Percentiles rank a stretch among this genome's conserved stretches.
Conservation (phyloP, 2,113 vertebrate species). For the Acrocephalus kingi region DNA sequence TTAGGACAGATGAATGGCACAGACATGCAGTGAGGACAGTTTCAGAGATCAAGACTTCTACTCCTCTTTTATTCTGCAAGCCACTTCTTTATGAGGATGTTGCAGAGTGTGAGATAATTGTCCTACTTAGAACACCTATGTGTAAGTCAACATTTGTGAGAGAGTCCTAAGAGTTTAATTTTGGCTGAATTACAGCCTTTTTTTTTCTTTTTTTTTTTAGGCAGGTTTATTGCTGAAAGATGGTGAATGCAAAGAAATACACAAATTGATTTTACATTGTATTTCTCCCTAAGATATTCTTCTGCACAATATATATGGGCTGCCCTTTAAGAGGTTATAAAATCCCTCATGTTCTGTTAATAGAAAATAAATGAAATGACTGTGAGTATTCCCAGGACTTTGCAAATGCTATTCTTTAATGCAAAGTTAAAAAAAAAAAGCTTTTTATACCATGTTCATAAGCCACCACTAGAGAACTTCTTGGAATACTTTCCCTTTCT, state of each 20-base stretch:
- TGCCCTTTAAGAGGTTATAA: conserved; percentile 31
- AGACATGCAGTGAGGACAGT: neutral
- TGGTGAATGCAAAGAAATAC: neutral
- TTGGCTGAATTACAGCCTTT: neutral
- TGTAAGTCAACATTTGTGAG: neutral
- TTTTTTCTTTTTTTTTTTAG: neutral
- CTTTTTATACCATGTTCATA: neutral
- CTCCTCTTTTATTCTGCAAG: conserved; percentile 1
- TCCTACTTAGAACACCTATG: accelerated
- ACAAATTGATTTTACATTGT: conserved; percentile 21
- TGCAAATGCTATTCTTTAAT: neutral
- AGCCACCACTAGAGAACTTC: neutral
- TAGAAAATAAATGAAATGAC: neutral
- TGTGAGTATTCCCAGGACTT: neutral
- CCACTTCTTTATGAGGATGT: neutral
- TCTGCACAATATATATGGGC: neutral
- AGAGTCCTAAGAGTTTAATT: neutral
- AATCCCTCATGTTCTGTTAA: neutral
- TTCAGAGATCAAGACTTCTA: neutral
- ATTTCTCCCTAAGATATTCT: conserved; percentile 8
- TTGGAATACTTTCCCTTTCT: neutral
- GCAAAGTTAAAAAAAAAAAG: neutral
- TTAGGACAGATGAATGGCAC: conserved; percentile 15
- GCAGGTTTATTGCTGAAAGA: neutral
- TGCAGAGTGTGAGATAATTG: neutral